phyloP scores from a whole-genome alignment of 2,113 vertebrate species.

The Paratilapia polleni region DNA sequence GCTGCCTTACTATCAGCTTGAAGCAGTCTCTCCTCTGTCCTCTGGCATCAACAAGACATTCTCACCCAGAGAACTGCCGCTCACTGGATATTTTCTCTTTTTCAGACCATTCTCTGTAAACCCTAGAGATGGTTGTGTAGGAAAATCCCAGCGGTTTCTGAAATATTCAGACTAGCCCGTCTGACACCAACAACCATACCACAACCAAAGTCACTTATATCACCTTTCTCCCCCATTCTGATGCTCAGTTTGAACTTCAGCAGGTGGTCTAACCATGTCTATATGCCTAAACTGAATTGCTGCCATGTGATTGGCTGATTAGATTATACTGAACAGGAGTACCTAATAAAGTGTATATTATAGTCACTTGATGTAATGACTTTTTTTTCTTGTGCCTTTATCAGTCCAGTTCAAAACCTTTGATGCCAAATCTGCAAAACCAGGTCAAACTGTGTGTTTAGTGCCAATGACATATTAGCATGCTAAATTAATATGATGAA shows the following conservation, averaged over 20 bases:
- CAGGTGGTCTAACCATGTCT: not conserved
- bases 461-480: not conserved
- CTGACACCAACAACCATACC: not conserved
- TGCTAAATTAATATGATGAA: not conserved
- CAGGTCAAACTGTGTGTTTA: not conserved
- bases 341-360: not conserved
- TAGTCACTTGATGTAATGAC: not conserved
- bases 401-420: not conserved
- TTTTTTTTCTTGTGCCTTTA: not conserved
- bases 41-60: not conserved
- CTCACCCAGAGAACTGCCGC: not conserved
- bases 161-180: not conserved
- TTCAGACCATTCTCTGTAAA: not conserved
- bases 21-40: not conserved
- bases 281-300: not conserved
- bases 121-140: not conserved
- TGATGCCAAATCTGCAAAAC: not conserved
- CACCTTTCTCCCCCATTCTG: not conserved
- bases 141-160: not conserved
- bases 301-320: not conserved
- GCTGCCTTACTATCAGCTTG: not conserved
- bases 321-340: not conserved
- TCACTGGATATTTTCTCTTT: not conserved
- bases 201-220: not conserved
- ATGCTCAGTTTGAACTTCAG: not conserved